A percentile compares a stretch with the other conserved stretches of the same genome.
phyloP scores from a whole-genome alignment of 2,797 vertebrate species.

The Crocidura indochinensis region DNA sequence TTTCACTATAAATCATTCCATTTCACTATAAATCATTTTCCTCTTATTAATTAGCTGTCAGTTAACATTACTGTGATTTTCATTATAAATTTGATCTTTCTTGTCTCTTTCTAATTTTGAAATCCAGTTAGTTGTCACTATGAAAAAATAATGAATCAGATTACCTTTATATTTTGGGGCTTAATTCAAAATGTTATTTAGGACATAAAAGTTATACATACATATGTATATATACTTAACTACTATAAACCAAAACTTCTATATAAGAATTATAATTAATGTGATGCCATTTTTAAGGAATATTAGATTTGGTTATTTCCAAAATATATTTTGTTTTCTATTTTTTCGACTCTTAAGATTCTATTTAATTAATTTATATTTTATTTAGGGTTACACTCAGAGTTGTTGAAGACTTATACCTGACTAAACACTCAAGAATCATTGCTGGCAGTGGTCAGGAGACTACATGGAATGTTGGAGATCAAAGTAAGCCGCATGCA shows the following conservation, averaged over 20 bases:
- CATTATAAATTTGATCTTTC: neutral
- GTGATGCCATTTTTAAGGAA: neutral
- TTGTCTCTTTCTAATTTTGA: neutral
- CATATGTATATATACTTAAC: neutral
- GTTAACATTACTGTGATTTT: neutral
- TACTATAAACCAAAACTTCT: neutral
- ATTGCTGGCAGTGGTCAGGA: no score
- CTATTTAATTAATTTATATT: neutral
- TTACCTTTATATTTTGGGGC: neutral
- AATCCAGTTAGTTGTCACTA: neutral
- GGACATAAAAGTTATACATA: neutral
- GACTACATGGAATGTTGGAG: no score
- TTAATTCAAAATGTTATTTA: conserved; percentile 41
- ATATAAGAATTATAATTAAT: neutral
- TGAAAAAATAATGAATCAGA: neutral
- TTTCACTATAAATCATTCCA: neutral
- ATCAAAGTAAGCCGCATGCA: no score
- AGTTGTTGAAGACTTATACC: no score
- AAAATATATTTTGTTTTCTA: conserved; percentile 1
- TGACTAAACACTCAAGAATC: no score
- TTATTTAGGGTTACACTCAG: no score
- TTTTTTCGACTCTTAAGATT: neutral
- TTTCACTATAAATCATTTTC: neutral
- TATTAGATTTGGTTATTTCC: neutral
- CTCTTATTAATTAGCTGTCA: neutral